Conservation (phyloP, 2,888 invertebrate genomes). For the Dicycla oo region DNA sequence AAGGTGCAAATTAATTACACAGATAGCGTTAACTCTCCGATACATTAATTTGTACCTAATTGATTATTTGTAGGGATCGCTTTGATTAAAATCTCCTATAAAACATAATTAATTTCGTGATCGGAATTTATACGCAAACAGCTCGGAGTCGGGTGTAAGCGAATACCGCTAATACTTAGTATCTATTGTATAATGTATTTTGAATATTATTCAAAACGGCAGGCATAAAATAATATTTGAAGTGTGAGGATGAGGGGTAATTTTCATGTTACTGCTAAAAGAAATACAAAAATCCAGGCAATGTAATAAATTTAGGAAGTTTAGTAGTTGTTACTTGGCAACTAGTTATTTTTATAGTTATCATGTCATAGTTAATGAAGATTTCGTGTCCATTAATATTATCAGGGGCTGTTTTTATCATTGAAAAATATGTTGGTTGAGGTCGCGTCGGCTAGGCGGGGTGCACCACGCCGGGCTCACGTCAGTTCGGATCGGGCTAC, state of each 20-base stretch:
- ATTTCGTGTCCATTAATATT: conserved; percentile 58
- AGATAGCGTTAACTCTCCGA: conserved; percentile 77
- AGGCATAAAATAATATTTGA: conserved; percentile 36
- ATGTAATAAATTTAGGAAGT: conserved; percentile 27
- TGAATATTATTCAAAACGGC: conserved; percentile 54
- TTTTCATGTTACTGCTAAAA: conserved; percentile 20
- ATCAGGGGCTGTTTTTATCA: conserved; percentile 72
- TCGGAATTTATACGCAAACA: conserved; percentile 56
- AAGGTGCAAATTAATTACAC: conserved; percentile 85
- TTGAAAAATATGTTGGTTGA: conserved; percentile 78
- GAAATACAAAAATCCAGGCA: conserved; percentile 29
- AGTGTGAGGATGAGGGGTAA: conserved; percentile 19
- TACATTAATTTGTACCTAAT: conserved; percentile 79
- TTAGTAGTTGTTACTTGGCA: conserved; percentile 37
- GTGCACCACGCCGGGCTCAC: conserved; percentile 74
- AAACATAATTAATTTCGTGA: conserved; percentile 67
- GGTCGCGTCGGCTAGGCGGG: conserved; percentile 81
- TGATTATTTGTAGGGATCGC: conserved; percentile 75
- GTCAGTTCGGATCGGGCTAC: conserved; percentile 87
- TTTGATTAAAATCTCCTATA: conserved; percentile 71
- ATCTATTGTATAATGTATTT: conserved; percentile 47
- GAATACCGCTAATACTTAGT: conserved; percentile 52
- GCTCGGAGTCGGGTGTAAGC: conserved; percentile 29
- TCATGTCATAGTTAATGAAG: conserved; percentile 55
- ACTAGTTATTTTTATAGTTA: conserved; percentile 53